These are phyloP conservation scores for Callinectes sapidus DNA, from an alignment of 2,888 invertebrate species.

Conservation along the genomic window DNA sequence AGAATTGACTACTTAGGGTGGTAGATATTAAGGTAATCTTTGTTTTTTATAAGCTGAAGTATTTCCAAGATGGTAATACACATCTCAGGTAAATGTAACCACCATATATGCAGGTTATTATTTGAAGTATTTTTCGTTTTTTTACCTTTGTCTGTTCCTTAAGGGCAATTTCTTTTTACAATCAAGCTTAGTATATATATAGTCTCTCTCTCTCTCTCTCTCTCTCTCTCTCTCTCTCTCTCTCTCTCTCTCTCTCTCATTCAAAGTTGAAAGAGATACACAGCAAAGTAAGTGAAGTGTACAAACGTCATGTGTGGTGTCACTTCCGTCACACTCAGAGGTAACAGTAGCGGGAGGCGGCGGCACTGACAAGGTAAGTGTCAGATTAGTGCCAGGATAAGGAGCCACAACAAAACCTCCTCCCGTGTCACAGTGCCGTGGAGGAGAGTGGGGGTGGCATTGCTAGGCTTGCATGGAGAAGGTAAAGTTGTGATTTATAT, in stretches of 20 bases:
- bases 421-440: not conserved
- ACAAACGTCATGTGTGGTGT: not conserved
- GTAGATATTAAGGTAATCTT: not conserved
- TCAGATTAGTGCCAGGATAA: not conserved
- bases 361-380: not conserved
- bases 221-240: conserved; percentile 30
- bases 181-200: too few species aligned
- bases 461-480: not conserved
- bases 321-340: not conserved
- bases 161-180: too few species aligned
- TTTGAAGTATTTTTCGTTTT: too few species aligned
- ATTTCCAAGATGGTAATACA: not conserved
- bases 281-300: not conserved
- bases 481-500: not conserved
- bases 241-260: not conserved
- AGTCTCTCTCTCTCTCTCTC: conserved; percentile 12
- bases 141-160: too few species aligned
- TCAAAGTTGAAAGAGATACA: not conserved
- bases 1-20: not conserved
- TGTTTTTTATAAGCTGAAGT: not conserved
- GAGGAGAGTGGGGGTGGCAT: not conserved
- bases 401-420: not conserved
- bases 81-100: not conserved
- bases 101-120: not conserved
- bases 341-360: not conserved